Evolutionary conservation across 2,113 vertebrate species (phyloP), one percentile per base, ranked within the genome.

Genomic region (Tetraodon nigroviridis): DNA sequence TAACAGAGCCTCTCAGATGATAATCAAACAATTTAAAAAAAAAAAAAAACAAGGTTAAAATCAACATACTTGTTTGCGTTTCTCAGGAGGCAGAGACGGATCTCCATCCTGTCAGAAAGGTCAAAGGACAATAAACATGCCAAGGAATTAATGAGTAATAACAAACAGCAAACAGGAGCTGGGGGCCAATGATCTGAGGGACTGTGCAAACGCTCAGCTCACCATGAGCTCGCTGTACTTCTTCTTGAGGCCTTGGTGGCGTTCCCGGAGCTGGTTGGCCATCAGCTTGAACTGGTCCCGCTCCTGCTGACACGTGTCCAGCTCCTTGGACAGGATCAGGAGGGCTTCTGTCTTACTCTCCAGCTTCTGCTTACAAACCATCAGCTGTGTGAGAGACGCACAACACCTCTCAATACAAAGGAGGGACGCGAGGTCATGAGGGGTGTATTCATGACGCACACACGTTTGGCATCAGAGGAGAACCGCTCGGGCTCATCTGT

Each of bases 311-410:
- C 95, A 97, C 4, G 90, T 94, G 71, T 97, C 97, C 86, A 99
- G 89, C 81, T 99, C 96, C 76, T 98, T 97, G 62, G 97, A 99
- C 61, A 99, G 91, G 80, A 98, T 98, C 60, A 99, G 90, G 61
- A 98, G 75, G 0, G 95, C 97, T 53, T 98, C 96, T 69, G 98
- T 99, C 78, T 98, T 99, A 76, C 97, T 99, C 78, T 98, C 96
- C 0, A 98, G 90, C 75, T 99, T 99, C 69, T 95, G 91, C 58
- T 96, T 98, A 55, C 95, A 98, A 29, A 98, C 91, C 71, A 98
- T 87, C 77, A 93, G 97, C 94, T 98, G 7, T n/a, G 20, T 44
- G 42, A 17, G 16, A 44, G 42, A 44, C 2, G 4, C 15, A 51
- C 7, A 37, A 27, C 24, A 27, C 24, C 3, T 27, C 24, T 27